phyloP scores from a whole-genome alignment of 1,140 invertebrate species.

The Eulimnadia texana region DNA sequence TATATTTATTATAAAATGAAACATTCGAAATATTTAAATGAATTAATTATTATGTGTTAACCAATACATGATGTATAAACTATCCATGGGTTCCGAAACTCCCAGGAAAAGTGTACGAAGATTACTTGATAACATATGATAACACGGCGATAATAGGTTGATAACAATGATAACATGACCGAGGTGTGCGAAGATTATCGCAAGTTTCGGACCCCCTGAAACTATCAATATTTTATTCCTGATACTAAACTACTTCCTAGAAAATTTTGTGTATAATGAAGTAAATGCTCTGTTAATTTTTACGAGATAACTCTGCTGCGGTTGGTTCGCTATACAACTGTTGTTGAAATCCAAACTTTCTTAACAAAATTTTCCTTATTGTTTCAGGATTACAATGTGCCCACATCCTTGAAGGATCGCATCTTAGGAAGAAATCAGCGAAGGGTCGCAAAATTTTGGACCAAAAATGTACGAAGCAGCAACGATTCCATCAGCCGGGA shows the following conservation, averaged over 20 bases:
- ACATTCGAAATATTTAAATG: too few species aligned
- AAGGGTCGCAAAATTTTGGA: background rate
- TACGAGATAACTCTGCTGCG: background rate
- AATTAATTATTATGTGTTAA: too few species aligned
- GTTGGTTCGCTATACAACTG: background rate
- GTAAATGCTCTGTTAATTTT: background rate
- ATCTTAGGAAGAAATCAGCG: background rate
- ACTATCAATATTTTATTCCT: too few species aligned
- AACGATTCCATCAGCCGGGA: background rate
- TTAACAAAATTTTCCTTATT: background rate
- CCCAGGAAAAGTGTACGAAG: too few species aligned
- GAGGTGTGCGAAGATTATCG: too few species aligned
- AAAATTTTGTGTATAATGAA: background rate
- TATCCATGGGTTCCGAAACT: too few species aligned
- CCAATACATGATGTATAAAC: too few species aligned
- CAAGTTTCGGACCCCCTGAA: too few species aligned
- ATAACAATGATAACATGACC: too few species aligned
- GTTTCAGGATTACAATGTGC: background rate
- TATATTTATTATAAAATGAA: too few species aligned
- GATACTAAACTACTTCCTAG: background rate
- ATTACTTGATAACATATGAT: too few species aligned
- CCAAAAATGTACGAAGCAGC: background rate
- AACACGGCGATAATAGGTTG: too few species aligned
- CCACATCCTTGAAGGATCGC: background rate
- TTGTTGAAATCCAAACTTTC: background rate